Evolutionary conservation across 2,888 invertebrate species (phyloP), one percentile per base, ranked within the genome.

Genomic region (Exephanes ischioxanthus): DNA sequence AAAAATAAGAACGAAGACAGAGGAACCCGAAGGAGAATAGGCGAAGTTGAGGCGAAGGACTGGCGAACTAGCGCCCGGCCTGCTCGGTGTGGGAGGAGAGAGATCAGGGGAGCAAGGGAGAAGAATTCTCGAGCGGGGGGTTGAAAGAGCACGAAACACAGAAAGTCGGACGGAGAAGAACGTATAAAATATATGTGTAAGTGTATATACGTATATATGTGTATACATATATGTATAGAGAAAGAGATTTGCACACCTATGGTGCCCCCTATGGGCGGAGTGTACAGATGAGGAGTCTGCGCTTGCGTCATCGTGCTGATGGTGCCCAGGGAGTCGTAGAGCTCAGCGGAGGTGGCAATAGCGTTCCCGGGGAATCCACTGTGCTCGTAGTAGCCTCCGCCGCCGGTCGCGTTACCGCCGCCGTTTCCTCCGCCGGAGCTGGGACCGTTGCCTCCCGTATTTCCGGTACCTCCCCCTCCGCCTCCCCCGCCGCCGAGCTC

Each of bases 291-390:
- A 88, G 95, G 95, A 77, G 95, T 95, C 89, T 97, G 97, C 30
- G 97, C 96, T 86, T 96, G 97, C 90, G 96, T 96, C 95, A 97
- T 96, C 88, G 96, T 96, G 92, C 96, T 96, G 94, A 96, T 96
- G 92, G 96, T 96, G 93, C 96, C 96, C 94, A 96, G 96, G 92
- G 96, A 96, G 93, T 97, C 96, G 94, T 96, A 96, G 88, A 97
- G 92, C 94, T 96, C 95, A 51, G 95, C 94, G 89, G 96, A 95
- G 90, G 95, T 94, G 89, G 94, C 93, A 92, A 92, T 94, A 88
- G 92, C 92, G 89, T 93, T 93, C 92, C 93, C 92, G 91, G 94
- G 92, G 89, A 94, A 93, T 91, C 94, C 94, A 90, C 93, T 92
- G 91, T 94, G 93, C 90, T 94, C 94, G 91, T 94, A 93, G 91